These are phyloP conservation scores for Pavo muticus DNA, from an alignment of 2,113 vertebrate species.

Conservation along the genomic window DNA sequence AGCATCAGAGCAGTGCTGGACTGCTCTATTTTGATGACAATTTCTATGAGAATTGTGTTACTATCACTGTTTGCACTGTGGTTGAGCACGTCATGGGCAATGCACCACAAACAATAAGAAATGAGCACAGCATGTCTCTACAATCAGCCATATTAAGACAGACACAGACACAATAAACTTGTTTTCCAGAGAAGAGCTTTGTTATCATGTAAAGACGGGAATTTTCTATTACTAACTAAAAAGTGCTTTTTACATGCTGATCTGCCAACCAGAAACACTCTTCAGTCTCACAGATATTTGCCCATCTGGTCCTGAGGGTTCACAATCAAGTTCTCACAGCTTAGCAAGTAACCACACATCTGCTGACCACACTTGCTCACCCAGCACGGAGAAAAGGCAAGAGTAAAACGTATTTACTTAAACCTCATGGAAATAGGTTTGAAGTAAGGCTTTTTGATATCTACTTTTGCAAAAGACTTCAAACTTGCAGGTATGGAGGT, in stretches of 20 bases:
- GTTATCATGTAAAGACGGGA: not conserved
- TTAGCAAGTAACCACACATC: not conserved
- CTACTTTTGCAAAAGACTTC: not conserved
- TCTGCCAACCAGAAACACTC: not conserved
- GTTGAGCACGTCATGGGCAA: not conserved
- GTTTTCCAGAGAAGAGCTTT: not conserved
- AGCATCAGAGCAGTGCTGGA: not conserved
- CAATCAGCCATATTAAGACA: not conserved
- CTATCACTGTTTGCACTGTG: rapidly evolving
- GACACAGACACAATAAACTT: not conserved
- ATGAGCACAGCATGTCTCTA: rapidly evolving
- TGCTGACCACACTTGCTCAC: not conserved
- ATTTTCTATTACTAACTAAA: not conserved
- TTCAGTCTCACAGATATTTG: not conserved
- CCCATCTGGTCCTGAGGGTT: not conserved
- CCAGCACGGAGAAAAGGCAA: not conserved
- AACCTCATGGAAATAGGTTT: not conserved
- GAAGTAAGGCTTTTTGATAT: not conserved
- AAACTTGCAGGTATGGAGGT: not conserved
- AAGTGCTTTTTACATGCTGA: not conserved
- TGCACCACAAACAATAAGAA: not conserved
- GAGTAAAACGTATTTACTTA: not conserved
- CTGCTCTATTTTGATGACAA: not conserved
- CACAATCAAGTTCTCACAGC: not conserved
- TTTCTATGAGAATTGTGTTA: not conserved